phyloP scores from a whole-genome alignment of 2,888 invertebrate species.

The Athalia circularis region DNA sequence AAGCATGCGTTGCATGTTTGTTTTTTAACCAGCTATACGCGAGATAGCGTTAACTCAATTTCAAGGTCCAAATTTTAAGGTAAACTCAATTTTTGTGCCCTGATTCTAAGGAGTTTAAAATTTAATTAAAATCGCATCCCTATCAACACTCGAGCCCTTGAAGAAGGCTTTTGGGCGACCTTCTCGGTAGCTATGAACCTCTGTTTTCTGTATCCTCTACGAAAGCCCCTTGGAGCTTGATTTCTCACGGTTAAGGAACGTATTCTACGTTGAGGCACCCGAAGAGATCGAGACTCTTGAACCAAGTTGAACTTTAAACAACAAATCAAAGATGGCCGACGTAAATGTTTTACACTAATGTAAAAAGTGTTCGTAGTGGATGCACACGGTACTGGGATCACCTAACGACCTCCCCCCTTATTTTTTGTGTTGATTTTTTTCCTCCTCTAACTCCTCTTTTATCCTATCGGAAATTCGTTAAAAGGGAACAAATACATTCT shows the following conservation, averaged over 20 bases:
- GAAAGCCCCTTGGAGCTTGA: slow-evolving; percentile 63
- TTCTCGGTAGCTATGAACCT: slow-evolving; percentile 59
- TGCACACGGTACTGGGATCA: slow-evolving; percentile 44
- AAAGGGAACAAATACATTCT: slow-evolving; percentile 23
- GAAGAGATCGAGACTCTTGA: too few relatives aligned
- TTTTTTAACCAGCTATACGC: too few relatives aligned
- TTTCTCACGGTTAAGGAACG: slow-evolving; percentile 64
- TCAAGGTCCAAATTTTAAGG: too few relatives aligned
- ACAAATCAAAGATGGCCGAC: slow-evolving; percentile 23
- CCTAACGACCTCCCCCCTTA: slow-evolving; percentile 54
- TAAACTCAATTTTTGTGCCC: too few relatives aligned
- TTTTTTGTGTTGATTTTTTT: slow-evolving; percentile 49
- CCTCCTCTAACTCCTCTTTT: slow-evolving; percentile 47
- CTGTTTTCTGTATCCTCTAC: slow-evolving; percentile 62
- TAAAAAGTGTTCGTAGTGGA: slow-evolving; percentile 53
- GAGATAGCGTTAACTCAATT: too few relatives aligned
- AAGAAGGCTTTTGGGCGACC: slow-evolving; percentile 48
- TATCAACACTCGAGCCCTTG: slow-evolving; percentile 15
- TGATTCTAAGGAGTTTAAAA: too few relatives aligned
- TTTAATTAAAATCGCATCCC: too few relatives aligned
- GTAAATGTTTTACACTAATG: slow-evolving; percentile 50
- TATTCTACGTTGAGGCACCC: too few relatives aligned
- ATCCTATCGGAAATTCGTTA: slow-evolving; percentile 3
- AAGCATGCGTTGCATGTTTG: too few relatives aligned
- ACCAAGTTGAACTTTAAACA: not conserved